Conservation (phyloP, 2,888 invertebrate genomes). For the Tuta absoluta region DNA sequence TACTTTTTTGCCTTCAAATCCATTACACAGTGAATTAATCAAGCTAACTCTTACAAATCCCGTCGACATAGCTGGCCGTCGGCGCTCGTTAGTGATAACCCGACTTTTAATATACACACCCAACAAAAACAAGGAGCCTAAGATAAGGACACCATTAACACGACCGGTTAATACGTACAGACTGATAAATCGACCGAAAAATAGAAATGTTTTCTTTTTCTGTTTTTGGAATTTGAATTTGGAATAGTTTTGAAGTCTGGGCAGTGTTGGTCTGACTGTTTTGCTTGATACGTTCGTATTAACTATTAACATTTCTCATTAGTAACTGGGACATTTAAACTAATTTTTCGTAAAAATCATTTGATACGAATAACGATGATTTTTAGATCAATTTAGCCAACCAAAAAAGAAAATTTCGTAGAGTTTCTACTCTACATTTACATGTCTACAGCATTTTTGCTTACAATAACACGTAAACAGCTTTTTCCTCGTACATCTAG, state of each 20-base stretch:
- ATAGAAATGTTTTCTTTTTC: constrained; percentile 40
- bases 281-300: no score
- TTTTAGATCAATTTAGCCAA: constrained; percentile 8
- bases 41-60: constrained; percentile 43
- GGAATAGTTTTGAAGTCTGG: constrained; percentile 14
- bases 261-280: not conserved
- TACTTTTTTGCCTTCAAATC: constrained; percentile 6
- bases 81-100: constrained; percentile 60
- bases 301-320: no score
- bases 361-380: no score
- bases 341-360: no score
- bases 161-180: constrained; percentile 66
- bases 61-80: constrained; percentile 41
- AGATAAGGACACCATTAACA: constrained; percentile 73
- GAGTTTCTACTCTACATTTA: no score
- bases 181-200: constrained; percentile 60
- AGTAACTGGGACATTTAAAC: no score
- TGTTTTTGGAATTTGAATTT: constrained; percentile 33
- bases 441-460: no score
- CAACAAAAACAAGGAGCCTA: constrained; percentile 59
- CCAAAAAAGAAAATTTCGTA: constrained; percentile 27
- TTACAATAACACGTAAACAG: no score
- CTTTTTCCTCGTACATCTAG: not conserved
- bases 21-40: constrained; percentile 47
- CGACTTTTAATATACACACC: constrained; percentile 65